Evolutionary conservation across 2,797 vertebrate species (phyloP).

Genomic region (Pseudocheirus occidentalis): DNA sequence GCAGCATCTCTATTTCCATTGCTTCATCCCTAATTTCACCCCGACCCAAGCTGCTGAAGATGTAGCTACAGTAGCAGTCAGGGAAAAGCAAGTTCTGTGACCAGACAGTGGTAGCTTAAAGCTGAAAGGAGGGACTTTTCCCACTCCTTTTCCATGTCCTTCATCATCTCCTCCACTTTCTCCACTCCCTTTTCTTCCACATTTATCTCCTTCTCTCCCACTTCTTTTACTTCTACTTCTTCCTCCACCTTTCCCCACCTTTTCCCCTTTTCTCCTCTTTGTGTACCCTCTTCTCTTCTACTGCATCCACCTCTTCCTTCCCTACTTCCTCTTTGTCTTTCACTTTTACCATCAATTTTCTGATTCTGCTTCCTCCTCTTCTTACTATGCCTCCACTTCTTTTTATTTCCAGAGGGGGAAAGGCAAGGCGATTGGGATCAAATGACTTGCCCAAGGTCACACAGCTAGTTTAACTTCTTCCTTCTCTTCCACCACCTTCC

Average conservation of each 20-base stretch:
- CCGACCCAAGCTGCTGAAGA: not conserved
- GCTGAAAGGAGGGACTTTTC: not conserved
- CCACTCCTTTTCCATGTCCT: slow-evolving; percentile 72
- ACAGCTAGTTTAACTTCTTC: no score
- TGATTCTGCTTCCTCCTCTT: slow-evolving; percentile 17
- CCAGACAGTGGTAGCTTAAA: not conserved
- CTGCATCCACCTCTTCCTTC: not conserved
- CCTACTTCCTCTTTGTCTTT: not conserved
- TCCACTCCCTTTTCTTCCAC: not conserved
- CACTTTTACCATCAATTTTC: slow-evolving; percentile 19
- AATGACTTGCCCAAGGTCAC: no score
- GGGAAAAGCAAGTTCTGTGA: not conserved
- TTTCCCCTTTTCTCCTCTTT: not conserved
- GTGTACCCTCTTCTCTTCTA: slow-evolving; percentile 14
- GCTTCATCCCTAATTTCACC: not conserved
- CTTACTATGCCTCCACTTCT: slow-evolving; percentile 45
- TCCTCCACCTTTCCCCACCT: not conserved
- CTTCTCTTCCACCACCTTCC: slow-evolving; percentile 13
- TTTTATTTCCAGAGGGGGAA: not conserved
- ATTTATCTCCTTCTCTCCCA: not conserved
- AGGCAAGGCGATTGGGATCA: no score
- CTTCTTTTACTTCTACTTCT: not conserved
- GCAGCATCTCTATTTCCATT: not conserved
- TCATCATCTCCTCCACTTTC: not conserved
- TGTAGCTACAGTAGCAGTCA: not conserved